These are phyloP conservation scores for Herpetotheres cachinnans DNA, from an alignment of 2,113 vertebrate species.

Conservation along the genomic window DNA sequence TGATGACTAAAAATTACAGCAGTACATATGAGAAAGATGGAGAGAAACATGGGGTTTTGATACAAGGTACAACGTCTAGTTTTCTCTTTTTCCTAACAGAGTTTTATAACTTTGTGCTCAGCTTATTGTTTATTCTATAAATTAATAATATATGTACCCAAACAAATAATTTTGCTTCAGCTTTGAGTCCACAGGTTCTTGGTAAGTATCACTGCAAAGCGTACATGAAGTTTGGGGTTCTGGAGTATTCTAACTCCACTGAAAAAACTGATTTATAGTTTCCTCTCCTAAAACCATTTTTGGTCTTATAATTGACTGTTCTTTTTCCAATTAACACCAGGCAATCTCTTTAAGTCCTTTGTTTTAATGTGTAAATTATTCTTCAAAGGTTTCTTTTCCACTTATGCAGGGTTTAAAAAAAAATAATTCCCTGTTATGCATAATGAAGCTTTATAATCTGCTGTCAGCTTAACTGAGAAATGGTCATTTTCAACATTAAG, in stretches of 20 bases:
- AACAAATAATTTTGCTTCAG: background rate
- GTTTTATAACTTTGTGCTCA: background rate
- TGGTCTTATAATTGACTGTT: background rate
- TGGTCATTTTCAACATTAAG: background rate
- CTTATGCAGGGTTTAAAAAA: background rate
- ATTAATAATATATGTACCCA: background rate
- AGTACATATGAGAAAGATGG: background rate
- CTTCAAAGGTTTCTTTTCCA: background rate
- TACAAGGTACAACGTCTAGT: background rate
- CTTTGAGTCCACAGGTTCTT: background rate
- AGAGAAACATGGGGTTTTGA: background rate
- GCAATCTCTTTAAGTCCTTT: background rate
- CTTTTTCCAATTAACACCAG: background rate
- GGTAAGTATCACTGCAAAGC: background rate
- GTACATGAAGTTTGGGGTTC: background rate
- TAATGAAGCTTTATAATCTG: background rate
- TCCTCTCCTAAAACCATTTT: background rate
- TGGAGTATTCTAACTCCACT: background rate
- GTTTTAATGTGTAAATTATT: constrained; percentile 8
- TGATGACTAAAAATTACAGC: background rate
- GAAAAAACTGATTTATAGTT: background rate
- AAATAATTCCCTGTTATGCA: background rate
- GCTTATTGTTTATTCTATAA: background rate
- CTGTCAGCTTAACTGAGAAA: background rate
- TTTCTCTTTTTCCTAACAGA: background rate